phyloP scores from a whole-genome alignment of 2,113 vertebrate species.

The Australoheros scitulus region DNA sequence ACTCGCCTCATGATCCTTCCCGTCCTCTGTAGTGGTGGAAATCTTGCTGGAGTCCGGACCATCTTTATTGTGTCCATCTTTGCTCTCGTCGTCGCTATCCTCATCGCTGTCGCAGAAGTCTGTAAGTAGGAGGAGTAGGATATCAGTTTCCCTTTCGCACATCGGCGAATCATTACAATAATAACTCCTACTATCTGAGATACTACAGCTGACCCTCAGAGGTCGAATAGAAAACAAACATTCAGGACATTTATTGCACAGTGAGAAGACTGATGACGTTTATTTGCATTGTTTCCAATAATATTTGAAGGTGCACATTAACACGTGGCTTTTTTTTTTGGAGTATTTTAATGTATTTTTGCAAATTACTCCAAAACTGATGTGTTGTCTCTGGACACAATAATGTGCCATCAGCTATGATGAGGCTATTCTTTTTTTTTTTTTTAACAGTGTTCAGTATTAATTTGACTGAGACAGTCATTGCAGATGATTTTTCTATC shows the following conservation, averaged over 20 bases:
- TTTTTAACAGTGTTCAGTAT: background rate
- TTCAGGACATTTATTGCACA: background rate
- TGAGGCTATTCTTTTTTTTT: background rate
- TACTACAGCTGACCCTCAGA: background rate
- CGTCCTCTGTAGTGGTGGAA: slow-evolving; percentile 88
- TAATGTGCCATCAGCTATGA: background rate
- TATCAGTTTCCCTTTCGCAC: slow-evolving; percentile 1
- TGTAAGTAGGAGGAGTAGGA: slow-evolving; percentile 49
- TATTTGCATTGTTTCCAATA: background rate
- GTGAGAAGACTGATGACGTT: background rate
- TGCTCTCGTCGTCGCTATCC: slow-evolving; percentile 94
- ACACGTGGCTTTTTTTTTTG: background rate
- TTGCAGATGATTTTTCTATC: background rate
- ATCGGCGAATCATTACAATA: background rate
- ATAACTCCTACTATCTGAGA: background rate
- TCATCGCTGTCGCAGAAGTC: slow-evolving; percentile 94
- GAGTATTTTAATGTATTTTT: background rate
- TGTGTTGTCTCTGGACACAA: background rate
- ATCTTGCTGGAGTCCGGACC: slow-evolving; percentile 89
- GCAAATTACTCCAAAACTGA: background rate
- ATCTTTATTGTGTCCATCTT: slow-evolving; percentile 87
- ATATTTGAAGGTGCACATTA: background rate
- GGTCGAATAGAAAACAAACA: background rate
- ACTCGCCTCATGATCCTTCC: slow-evolving; percentile 84
- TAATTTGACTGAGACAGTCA: background rate